Conservation (phyloP, 2,113 vertebrate species). For the Dicentrarchus labrax region DNA sequence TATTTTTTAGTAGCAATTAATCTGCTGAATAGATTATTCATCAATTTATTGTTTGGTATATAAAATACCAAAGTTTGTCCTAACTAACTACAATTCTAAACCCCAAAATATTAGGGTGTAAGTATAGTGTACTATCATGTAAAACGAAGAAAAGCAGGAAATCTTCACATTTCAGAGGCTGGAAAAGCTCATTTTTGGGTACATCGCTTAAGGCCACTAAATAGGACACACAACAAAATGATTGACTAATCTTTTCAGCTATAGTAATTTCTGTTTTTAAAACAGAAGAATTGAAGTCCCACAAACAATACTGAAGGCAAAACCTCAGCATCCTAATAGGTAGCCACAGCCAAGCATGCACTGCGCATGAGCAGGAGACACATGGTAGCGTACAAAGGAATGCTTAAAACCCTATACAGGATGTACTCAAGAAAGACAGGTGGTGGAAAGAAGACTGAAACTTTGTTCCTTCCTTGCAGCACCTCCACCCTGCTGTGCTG, state of each 20-base stretch:
- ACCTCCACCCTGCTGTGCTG: constrained; percentile 15
- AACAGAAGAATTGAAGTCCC: background rate
- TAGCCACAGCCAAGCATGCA: background rate
- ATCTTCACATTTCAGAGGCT: background rate
- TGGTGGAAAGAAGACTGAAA: constrained; percentile 2
- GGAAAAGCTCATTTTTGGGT: too few species aligned
- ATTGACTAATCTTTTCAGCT: background rate
- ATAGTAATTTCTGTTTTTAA: background rate
- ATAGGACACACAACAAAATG: too few species aligned
- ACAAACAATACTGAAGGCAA: background rate
- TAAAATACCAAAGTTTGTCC: too few species aligned
- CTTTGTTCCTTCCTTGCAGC: constrained; percentile 27
- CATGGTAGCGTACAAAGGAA: background rate
- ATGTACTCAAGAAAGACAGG: background rate
- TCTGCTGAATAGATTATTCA: too few species aligned
- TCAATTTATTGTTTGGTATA: too few species aligned
- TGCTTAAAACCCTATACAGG: background rate
- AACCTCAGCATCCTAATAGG: background rate
- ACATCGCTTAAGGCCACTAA: too few species aligned
- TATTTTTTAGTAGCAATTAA: too few species aligned
- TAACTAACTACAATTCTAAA: too few species aligned
- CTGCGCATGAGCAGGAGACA: background rate
- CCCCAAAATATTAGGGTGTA: too few species aligned
- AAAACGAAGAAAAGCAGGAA: background rate
- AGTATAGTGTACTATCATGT: background rate